Conservation (phyloP, 2,888 invertebrate species). For the Gisinianus flammeolus region DNA sequence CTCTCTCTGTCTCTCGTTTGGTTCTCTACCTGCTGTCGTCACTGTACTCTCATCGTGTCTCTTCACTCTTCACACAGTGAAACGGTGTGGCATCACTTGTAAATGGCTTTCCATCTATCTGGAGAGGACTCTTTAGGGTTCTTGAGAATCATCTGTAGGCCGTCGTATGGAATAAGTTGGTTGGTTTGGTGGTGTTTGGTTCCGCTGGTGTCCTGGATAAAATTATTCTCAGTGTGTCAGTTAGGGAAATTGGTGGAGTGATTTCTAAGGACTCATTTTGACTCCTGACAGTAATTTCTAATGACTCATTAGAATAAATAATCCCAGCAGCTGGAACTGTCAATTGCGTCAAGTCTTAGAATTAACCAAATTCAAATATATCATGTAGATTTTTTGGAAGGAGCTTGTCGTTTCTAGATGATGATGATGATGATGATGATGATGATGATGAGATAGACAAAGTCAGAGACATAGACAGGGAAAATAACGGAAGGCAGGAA, state of each 20-base stretch:
- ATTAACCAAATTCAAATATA: slow-evolving; percentile 28
- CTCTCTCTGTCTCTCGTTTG: neutral
- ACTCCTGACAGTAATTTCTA: slow-evolving; percentile 7
- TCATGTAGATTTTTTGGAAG: too few relatives aligned
- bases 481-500: neutral
- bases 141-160: too few relatives aligned
- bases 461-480: neutral
- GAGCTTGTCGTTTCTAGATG: too few relatives aligned
- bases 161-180: too few relatives aligned
- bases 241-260: slow-evolving; percentile 29
- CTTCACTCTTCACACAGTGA: too few relatives aligned
- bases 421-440: neutral
- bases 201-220: too few relatives aligned
- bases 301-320: slow-evolving; percentile 36
- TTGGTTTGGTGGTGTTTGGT: neutral
- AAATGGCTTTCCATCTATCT: neutral
- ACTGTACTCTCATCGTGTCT: neutral
- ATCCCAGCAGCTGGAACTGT: slow-evolving; percentile 24
- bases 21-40: neutral
- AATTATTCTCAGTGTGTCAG: neutral
- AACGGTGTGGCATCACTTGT: too few relatives aligned
- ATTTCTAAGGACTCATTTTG: slow-evolving; percentile 8
- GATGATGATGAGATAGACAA: neutral
- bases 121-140: too few relatives aligned
- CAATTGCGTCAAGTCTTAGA: slow-evolving; percentile 17